Conservation (phyloP, 2,888 invertebrate species). For the Philhelius pedissequus region DNA sequence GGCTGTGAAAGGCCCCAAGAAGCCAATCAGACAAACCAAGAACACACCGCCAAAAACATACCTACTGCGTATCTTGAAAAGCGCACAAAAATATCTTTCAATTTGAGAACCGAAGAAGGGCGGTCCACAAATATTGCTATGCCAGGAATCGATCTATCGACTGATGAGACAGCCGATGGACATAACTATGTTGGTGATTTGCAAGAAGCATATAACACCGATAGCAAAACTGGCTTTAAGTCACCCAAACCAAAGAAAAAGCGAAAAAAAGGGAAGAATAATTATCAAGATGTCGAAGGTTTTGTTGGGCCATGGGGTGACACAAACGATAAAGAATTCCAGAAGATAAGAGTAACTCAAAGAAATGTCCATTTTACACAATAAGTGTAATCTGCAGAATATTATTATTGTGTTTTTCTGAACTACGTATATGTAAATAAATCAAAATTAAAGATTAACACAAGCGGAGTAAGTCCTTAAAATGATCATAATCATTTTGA, state of each 20-base stretch:
- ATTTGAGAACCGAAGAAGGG: slow-evolving; percentile 97
- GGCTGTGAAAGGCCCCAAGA: slow-evolving; percentile 93
- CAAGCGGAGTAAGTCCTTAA: no score
- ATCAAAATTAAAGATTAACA: no score
- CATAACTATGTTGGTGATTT: slow-evolving; percentile 82
- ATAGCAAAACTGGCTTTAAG: slow-evolving; percentile 95
- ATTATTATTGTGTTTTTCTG: no score
- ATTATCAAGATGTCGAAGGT: slow-evolving; percentile 94
- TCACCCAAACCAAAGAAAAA: slow-evolving; percentile 86
- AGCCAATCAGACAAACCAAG: slow-evolving; percentile 94
- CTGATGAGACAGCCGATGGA: slow-evolving; percentile 81
- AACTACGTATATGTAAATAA: no score
- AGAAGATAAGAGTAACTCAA: no score
- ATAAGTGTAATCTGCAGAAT: no score
- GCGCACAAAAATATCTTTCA: slow-evolving; percentile 98
- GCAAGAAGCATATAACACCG: slow-evolving; percentile 85
- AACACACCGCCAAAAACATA: slow-evolving; percentile 92
- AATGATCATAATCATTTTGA: no score
- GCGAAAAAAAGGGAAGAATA: slow-evolving; percentile 92
- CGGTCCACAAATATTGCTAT: slow-evolving; percentile 96
- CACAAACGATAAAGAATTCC: no score
- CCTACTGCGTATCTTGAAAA: slow-evolving; percentile 95
- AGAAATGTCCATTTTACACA: no score
- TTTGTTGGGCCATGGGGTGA: slow-evolving; percentile 99
- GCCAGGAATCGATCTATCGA: slow-evolving; percentile 96